Evolutionary conservation across 2,888 invertebrate genomes (phyloP), one percentile per base, ranked within the genome.

Genomic region (Watsonalla binaria): DNA sequence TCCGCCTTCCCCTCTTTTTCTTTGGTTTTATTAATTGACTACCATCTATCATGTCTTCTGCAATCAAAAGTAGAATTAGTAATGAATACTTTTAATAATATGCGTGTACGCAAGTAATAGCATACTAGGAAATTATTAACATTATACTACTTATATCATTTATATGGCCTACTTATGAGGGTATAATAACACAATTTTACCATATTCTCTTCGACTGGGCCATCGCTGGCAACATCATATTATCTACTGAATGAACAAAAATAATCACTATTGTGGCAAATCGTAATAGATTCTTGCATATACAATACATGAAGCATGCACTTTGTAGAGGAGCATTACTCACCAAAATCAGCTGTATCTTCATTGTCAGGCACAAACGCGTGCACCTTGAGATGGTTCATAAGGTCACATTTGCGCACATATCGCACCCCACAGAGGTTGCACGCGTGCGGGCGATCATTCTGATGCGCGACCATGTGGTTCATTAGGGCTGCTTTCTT

Each of bases 401-500:
- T 95, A 49, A 96, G 92, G 80, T 96, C 96, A 60, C 93, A 93
- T 68, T 95, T 95, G 56, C 96, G 92, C 33, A 95, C 94, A 75
- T 96, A 96, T 4, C 96, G 92, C 15, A 95, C 94, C 0, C 96
- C 96, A 73, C 96, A 96, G 53, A 96, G 84, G 78, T 96, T 96
- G 77, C 96, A 96, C 11, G 94, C 94, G 76, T 96, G 95, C 4
- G 96, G 95, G 7, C 96, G 91, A 80, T 96, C 96, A 50, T 94
- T 95, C 81, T 96, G 96, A 83, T 96, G 96, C 0, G 96, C 95
- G 6, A 96, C 94, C 95, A 96, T 96, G 76, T 96, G 96, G 80
- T 95, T 96, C 94, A 96, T 95, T 0, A 96, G 89, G 59, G 95
- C 96, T 5, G 94, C 94, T 74, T 96, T 96, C 75, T 96, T 96